These are phyloP conservation scores for Siderastrea radians DNA, from an alignment of 92 coral and sea anemone species.

Conservation along the genomic window DNA sequence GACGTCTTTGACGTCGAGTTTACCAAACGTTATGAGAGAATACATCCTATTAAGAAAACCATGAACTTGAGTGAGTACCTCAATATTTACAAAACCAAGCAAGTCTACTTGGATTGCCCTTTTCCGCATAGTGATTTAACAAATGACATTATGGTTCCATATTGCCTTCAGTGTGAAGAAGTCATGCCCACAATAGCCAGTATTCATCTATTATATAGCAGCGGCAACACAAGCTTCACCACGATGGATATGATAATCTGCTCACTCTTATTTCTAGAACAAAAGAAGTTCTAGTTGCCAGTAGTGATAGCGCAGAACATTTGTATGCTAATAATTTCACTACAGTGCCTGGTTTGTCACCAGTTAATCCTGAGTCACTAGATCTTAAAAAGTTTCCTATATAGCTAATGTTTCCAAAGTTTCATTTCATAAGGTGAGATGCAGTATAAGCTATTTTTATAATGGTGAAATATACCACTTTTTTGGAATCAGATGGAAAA, in stretches of 20 bases:
- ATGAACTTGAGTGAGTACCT: slow-evolving; percentile 86
- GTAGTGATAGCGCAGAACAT: slow-evolving; percentile 56
- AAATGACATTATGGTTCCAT: slow-evolving; percentile 84
- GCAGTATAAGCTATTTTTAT: neutral
- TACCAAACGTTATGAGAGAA: slow-evolving; percentile 85
- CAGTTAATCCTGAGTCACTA: slow-evolving; percentile 97
- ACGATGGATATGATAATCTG: slow-evolving; percentile 93
- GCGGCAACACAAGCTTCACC: slow-evolving; percentile 94
- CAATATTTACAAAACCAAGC: slow-evolving; percentile 81
- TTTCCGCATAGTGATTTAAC: slow-evolving; percentile 90
- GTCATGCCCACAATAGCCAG: slow-evolving; percentile 71
- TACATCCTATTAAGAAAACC: slow-evolving; percentile 88
- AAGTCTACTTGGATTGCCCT: slow-evolving; percentile 92
- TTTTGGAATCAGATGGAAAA: no score
- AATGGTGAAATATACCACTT: no score
- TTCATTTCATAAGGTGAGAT: slow-evolving; percentile 89
- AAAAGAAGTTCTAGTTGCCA: slow-evolving; percentile 88
- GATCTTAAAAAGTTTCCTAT: slow-evolving; percentile 86
- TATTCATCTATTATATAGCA: slow-evolving; percentile 88
- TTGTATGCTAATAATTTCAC: slow-evolving; percentile 77
- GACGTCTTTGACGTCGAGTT: slow-evolving; percentile 88
- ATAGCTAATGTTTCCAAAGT: slow-evolving; percentile 81
- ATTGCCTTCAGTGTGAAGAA: slow-evolving; percentile 92
- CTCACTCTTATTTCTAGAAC: slow-evolving; percentile 88
- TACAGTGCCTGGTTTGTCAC: slow-evolving; percentile 85